A percentile compares a stretch with the other conserved stretches of the same genome.
Evolutionary conservation across 2,888 invertebrate genomes (phyloP).

Genomic region (Eudemis profundana): DNA sequence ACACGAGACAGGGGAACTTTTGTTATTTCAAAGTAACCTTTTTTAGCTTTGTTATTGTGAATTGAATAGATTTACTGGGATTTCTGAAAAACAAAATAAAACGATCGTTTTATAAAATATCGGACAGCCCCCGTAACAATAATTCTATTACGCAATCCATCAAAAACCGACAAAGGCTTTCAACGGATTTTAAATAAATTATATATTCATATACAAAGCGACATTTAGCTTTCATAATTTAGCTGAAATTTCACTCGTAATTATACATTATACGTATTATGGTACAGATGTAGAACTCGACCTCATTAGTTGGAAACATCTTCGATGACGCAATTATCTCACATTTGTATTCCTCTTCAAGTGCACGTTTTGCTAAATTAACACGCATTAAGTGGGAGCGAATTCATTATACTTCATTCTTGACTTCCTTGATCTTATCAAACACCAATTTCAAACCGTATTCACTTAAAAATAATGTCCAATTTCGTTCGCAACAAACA

Average conservation of each 20-base stretch:
- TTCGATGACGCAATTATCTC: slow-evolving; percentile 43
- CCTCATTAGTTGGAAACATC: slow-evolving; percentile 39
- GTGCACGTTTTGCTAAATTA: slow-evolving; percentile 52
- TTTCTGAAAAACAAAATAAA: no score
- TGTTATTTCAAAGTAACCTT: background rate
- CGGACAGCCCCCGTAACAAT: no score
- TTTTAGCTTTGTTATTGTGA: slow-evolving; percentile 6
- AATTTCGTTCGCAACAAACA: slow-evolving; percentile 37
- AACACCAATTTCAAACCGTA: slow-evolving; percentile 34
- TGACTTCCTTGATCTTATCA: slow-evolving; percentile 34
- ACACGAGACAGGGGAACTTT: slow-evolving; percentile 9
- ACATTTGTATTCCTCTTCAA: slow-evolving; percentile 50
- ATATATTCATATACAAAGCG: background rate
- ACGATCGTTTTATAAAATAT: background rate
- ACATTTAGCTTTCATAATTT: slow-evolving; percentile 3
- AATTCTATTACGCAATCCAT: no score
- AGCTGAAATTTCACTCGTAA: slow-evolving; percentile 11
- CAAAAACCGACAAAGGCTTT: no score
- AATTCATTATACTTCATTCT: slow-evolving; percentile 48
- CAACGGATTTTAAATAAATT: no score
- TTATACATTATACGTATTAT: slow-evolving; percentile 29
- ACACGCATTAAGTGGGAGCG: slow-evolving; percentile 48
- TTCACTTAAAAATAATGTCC: slow-evolving; percentile 20
- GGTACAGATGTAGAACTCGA: slow-evolving; percentile 23
- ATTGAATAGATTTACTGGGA: slow-evolving; percentile 1